phyloP scores from a whole-genome alignment of 2,113 vertebrate species.

The Capreolus pygargus region DNA sequence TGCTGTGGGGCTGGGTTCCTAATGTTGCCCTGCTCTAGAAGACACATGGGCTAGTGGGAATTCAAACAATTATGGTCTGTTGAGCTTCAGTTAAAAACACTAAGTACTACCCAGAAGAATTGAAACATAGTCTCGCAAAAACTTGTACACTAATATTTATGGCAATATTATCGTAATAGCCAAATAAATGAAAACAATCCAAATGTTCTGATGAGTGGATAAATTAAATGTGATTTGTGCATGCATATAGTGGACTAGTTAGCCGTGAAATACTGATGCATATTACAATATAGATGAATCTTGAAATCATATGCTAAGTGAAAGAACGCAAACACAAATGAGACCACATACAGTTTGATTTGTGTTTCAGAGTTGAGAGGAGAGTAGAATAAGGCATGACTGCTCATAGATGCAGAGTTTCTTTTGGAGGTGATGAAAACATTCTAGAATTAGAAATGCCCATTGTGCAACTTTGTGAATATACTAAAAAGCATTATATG shows the following conservation, averaged over 20 bases:
- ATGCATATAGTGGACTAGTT: not conserved
- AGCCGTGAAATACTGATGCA: not conserved
- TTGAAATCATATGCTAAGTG: not conserved
- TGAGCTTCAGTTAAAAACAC: conserved; percentile 25
- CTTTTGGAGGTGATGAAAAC: not conserved
- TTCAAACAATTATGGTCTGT: not conserved
- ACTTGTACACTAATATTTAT: not conserved
- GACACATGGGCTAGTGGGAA: not conserved
- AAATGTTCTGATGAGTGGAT: not conserved
- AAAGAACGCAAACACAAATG: not conserved
- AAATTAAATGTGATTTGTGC: not conserved
- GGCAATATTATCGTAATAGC: not conserved
- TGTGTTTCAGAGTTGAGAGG: not conserved
- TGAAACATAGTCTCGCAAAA: not conserved
- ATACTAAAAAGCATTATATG: not conserved
- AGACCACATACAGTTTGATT: not conserved
- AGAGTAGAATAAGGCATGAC: not conserved
- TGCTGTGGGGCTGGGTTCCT: not conserved
- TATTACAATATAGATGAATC: not conserved
- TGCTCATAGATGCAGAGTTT: not conserved
- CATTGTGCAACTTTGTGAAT: not conserved
- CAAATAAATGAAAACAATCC: not conserved
- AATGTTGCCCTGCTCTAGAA: not conserved
- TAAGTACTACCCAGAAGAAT: not conserved
- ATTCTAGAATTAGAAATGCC: not conserved